phyloP scores from a whole-genome alignment of 2,888 invertebrate genomes.

The Acronicta alni region DNA sequence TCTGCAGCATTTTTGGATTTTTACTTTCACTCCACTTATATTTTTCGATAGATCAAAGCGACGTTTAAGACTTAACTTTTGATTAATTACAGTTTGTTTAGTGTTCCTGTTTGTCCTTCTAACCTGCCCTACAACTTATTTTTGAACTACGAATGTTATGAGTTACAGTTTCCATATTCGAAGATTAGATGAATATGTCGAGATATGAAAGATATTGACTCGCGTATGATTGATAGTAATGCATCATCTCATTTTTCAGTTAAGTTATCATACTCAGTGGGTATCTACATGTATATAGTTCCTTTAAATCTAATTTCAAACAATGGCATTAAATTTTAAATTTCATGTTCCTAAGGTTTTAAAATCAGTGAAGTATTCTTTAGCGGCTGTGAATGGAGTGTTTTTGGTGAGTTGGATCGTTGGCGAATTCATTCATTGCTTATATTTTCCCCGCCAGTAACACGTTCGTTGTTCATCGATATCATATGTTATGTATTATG shows the following conservation, averaged over 20 bases:
- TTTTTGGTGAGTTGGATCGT: slow-evolving; percentile 91
- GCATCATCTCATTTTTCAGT: slow-evolving; percentile 72
- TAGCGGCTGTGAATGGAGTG: slow-evolving; percentile 92
- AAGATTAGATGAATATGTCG: slow-evolving; percentile 79
- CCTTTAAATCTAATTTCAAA: slow-evolving; percentile 30
- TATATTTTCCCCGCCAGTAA: slow-evolving; percentile 18
- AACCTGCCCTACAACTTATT: slow-evolving; percentile 16
- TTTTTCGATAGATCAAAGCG: background rate
- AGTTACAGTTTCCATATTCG: slow-evolving; percentile 42
- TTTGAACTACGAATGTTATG: slow-evolving; percentile 24
- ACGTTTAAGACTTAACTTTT: background rate
- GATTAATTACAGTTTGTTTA: too few species aligned
- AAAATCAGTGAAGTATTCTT: slow-evolving; percentile 91
- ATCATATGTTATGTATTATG: slow-evolving; percentile 6
- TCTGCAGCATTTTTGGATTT: too few species aligned
- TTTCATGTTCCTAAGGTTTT: slow-evolving; percentile 85
- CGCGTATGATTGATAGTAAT: slow-evolving; percentile 75
- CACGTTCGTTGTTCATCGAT: slow-evolving; percentile 14
- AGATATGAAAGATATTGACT: slow-evolving; percentile 80
- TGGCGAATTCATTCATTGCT: slow-evolving; percentile 15
- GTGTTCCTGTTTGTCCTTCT: slow-evolving; percentile 2
- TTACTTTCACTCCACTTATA: too few species aligned
- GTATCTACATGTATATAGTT: slow-evolving; percentile 41
- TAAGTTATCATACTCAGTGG: slow-evolving; percentile 58
- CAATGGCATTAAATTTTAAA: slow-evolving; percentile 71